A percentile compares a stretch with the other conserved stretches of the same genome.
Evolutionary conservation across 2,797 vertebrate genomes (phyloP).

Genomic region (Parauchenoglanis ngamensis): DNA sequence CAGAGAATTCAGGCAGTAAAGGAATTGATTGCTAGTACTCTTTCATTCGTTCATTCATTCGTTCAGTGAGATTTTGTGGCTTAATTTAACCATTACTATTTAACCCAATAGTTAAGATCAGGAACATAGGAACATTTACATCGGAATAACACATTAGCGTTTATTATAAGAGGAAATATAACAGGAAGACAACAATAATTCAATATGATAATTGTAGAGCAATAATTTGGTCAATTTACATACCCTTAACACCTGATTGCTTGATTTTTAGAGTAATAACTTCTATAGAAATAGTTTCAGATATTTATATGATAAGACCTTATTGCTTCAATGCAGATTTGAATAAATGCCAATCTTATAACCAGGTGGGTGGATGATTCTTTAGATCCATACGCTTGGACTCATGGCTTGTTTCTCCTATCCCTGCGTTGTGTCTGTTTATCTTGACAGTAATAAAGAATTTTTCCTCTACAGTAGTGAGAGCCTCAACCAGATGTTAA

Average conservation of each 20-base stretch:
- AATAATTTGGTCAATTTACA: background rate
- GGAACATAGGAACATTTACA: background rate
- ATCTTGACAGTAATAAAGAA: slow-evolving; percentile 45
- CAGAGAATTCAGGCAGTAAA: slow-evolving; percentile 30
- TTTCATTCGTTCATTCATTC: background rate
- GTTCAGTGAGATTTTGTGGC: background rate
- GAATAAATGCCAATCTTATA: background rate
- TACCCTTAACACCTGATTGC: background rate
- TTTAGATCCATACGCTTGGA: background rate
- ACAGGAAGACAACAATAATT: background rate
- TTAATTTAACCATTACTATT: background rate
- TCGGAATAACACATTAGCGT: background rate
- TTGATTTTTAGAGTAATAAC: background rate
- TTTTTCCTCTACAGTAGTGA: slow-evolving; percentile 50
- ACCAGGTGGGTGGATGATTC: background rate
- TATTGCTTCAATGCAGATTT: background rate
- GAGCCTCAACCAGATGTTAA: slow-evolving; percentile 32
- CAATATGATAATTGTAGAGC: background rate
- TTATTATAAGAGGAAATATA: background rate
- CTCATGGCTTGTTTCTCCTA: background rate
- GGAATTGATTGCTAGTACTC: slow-evolving; percentile 16
- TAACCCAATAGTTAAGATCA: background rate
- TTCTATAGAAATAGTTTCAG: background rate
- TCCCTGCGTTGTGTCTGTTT: background rate
- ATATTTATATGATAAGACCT: background rate